These are phyloP conservation scores for Notamacropus eugenii DNA, from an alignment of 2,797 vertebrate genomes.

Conservation along the genomic window DNA sequence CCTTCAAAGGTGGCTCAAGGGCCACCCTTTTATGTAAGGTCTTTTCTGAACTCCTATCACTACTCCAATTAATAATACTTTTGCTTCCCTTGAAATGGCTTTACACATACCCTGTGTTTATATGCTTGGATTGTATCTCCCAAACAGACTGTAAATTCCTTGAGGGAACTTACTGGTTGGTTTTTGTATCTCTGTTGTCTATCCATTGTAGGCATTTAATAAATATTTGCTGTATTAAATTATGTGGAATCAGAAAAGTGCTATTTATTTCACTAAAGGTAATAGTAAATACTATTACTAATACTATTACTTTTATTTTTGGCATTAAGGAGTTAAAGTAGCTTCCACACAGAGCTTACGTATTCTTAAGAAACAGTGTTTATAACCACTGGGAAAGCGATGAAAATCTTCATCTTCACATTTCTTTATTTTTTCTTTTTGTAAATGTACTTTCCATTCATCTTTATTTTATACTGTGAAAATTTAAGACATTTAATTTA, in stretches of 20 bases:
- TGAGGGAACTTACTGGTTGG: neutral
- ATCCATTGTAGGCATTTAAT: neutral
- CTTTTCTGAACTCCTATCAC: neutral
- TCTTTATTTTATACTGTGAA: conserved; percentile 1
- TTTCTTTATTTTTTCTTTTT: conserved; percentile 1
- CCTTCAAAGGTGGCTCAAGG: neutral
- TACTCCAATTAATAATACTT: neutral
- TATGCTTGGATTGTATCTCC: neutral
- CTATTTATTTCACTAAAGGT: neutral
- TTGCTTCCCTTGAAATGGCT: neutral
- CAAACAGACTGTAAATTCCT: neutral
- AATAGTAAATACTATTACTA: neutral
- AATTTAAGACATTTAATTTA: neutral
- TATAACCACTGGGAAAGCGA: accelerated
- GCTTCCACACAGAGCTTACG: neutral
- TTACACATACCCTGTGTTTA: neutral
- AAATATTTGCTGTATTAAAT: neutral
- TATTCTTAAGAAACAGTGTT: too few relatives aligned
- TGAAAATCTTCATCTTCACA: neutral
- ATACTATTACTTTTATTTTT: neutral
- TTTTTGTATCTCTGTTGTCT: neutral
- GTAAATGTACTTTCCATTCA: neutral
- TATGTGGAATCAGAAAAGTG: neutral
- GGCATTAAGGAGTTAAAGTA: neutral
- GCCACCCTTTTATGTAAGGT: neutral